phyloP scores from a whole-genome alignment of 2,888 invertebrate genomes.

The Agonum fuliginosum region DNA sequence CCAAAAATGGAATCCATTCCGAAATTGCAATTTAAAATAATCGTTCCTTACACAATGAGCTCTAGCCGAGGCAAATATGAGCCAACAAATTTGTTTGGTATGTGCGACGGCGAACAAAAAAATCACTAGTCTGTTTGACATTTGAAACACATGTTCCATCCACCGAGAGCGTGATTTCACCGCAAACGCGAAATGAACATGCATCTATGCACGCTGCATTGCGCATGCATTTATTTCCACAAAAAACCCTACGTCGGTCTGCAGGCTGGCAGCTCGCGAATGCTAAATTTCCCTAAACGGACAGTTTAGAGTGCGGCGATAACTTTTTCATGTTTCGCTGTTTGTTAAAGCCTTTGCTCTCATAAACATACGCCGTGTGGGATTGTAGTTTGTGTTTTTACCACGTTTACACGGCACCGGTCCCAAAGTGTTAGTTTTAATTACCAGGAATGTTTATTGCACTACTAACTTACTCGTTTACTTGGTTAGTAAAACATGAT shows the following conservation, averaged over 20 bases:
- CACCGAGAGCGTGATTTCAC: slow-evolving; percentile 38
- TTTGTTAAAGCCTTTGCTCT: slow-evolving; percentile 40
- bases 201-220: slow-evolving; percentile 54
- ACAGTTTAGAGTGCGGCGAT: slow-evolving; percentile 47
- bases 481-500: neutral
- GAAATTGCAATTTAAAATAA: no score
- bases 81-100: no score
- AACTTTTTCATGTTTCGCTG: slow-evolving; percentile 55
- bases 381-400: slow-evolving; percentile 19
- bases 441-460: slow-evolving; percentile 37
- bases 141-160: slow-evolving; percentile 52
- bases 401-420: slow-evolving; percentile 17
- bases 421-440: slow-evolving; percentile 28
- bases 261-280: slow-evolving; percentile 24
- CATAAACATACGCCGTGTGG: slow-evolving; percentile 39
- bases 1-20: no score
- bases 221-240: slow-evolving; percentile 48
- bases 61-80: no score
- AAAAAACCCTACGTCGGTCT: slow-evolving; percentile 28
- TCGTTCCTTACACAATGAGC: no score
- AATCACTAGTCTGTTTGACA: slow-evolving; percentile 40
- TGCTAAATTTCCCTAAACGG: slow-evolving; percentile 51
- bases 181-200: slow-evolving; percentile 35
- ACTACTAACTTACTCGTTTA: slow-evolving; percentile 23
- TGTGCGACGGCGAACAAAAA: no score